These are phyloP conservation scores for Noctilio leporinus DNA, from an alignment of 2,113 vertebrate genomes.

Conservation along the genomic window DNA sequence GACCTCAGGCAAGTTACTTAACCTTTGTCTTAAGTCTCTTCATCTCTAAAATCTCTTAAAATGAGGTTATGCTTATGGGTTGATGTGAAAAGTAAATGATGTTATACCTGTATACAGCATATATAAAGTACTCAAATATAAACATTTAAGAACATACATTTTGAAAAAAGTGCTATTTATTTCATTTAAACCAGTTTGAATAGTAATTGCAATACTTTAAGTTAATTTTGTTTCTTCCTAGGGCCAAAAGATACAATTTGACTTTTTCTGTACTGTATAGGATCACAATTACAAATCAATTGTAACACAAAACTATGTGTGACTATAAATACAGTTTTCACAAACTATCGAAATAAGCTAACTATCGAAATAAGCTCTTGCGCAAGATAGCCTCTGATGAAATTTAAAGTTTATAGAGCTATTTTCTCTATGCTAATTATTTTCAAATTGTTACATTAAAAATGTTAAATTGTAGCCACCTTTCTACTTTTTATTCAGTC, in stretches of 20 bases:
- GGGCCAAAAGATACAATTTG: neutral
- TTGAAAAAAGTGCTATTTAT: neutral
- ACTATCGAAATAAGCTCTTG: neutral
- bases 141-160: neutral
- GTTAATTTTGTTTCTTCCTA: neutral
- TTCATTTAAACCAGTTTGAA: slow-evolving; percentile 22
- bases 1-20: neutral
- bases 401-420: neutral
- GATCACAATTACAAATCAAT: neutral
- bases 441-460: neutral
- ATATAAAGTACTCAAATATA: neutral
- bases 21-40: neutral
- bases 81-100: neutral
- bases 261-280: neutral
- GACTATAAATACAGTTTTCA: neutral
- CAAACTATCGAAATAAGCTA: neutral
- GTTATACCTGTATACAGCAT: neutral
- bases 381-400: neutral
- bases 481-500: neutral
- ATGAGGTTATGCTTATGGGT: neutral
- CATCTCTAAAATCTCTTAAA: neutral
- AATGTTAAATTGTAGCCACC: neutral
- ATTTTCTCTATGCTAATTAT: neutral
- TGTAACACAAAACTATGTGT: neutral
- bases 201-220: neutral